These are phyloP conservation scores for Carettochelys insculpta DNA, from an alignment of 2,113 vertebrate species.

Conservation along the genomic window DNA sequence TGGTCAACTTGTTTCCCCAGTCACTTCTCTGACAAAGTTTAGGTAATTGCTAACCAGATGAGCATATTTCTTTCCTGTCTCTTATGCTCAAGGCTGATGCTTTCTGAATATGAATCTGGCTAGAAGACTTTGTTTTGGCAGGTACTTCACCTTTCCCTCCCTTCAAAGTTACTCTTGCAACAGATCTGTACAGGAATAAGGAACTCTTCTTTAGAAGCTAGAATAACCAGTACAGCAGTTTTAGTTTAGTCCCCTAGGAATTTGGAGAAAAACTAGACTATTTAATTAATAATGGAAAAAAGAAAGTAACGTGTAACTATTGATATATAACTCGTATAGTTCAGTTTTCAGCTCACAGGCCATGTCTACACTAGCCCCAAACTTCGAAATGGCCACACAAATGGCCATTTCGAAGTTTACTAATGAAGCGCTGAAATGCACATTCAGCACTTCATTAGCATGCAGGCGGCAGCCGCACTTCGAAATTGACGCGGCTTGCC, in stretches of 20 bases:
- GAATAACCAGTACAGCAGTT: conserved; percentile 53
- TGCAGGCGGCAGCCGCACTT: too few species aligned
- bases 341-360: background rate
- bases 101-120: conserved; percentile 5
- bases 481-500: too few species aligned
- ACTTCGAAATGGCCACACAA: too few species aligned
- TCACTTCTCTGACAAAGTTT: background rate
- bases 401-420: too few species aligned
- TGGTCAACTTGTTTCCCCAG: background rate
- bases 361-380: too few species aligned
- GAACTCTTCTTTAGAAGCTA: conserved; percentile 42
- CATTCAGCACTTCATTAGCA: too few species aligned
- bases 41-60: background rate
- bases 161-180: conserved; percentile 29
- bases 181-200: conserved; percentile 47
- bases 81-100: background rate
- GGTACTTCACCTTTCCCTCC: conserved; percentile 35
- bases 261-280: background rate
- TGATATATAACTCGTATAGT: conserved; percentile 6
- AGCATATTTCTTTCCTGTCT: background rate
- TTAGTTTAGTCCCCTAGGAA: conserved; percentile 42
- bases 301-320: background rate
- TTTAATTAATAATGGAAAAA: conserved; percentile 10
- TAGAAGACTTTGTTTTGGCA: background rate
- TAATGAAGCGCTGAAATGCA: too few species aligned